Evolutionary conservation across 2,113 vertebrate genomes (phyloP).

Genomic region (Python bivittatus): DNA sequence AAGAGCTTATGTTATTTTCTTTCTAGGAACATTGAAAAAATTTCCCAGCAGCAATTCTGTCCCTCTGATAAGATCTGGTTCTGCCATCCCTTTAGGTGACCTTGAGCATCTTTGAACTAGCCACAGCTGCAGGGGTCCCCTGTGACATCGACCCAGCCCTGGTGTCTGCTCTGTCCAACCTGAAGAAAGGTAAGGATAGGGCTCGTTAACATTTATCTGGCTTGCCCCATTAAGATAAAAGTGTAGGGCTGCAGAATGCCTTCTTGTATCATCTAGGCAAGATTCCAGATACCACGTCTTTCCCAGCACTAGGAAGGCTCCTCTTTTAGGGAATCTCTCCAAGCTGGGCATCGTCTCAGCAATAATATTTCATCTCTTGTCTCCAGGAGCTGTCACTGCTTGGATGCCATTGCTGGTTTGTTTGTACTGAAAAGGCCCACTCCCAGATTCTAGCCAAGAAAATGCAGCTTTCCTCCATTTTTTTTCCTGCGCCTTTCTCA

Average conservation of each 20-base stretch:
- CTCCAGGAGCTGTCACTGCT: conserved; percentile 2
- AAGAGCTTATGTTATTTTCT: not conserved
- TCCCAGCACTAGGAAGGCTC: not conserved
- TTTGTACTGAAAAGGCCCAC: conserved; percentile 1
- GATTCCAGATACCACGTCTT: not conserved
- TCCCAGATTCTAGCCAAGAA: not conserved
- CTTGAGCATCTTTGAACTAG: conserved; percentile 85
- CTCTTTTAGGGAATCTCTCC: not conserved
- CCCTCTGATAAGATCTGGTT: not conserved
- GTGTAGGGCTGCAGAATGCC: not conserved
- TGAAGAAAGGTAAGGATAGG: conserved; percentile 79
- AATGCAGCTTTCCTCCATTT: not conserved
- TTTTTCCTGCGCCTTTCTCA: not conserved
- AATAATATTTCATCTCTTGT: conserved; percentile 28
- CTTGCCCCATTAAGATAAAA: not conserved
- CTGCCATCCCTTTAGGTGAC: conserved; percentile 76
- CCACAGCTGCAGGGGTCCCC: conserved; percentile 82
- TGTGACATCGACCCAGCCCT: conserved; percentile 88
- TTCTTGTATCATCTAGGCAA: not conserved
- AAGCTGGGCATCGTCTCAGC: not conserved
- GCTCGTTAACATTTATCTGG: not conserved
- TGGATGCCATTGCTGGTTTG: conserved; percentile 12
- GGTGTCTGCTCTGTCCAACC: conserved; percentile 77
- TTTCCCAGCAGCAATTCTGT: not conserved
- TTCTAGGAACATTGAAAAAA: not conserved